Evolutionary conservation across 1,140 invertebrate species (phyloP).

Genomic region (Oedothorax gibbosus): DNA sequence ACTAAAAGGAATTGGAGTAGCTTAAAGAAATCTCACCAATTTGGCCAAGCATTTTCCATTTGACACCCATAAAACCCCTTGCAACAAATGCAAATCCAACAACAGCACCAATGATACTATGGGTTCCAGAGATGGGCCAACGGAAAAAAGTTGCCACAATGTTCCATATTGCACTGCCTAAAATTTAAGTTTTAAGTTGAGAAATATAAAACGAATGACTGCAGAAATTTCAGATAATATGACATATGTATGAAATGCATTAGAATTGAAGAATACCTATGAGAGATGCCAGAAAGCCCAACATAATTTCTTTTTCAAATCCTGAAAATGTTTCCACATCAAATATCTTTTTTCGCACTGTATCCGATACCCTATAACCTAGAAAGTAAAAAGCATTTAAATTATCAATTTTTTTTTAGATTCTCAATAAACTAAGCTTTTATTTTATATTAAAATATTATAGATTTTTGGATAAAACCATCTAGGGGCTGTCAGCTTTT

Average conservation of each 20-base stretch:
- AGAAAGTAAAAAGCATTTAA: no score
- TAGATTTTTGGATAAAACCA: no score
- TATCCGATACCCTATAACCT: constrained; percentile 98
- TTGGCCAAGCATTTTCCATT: constrained; percentile 83
- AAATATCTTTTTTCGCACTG: constrained; percentile 97
- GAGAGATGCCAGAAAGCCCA: constrained; percentile 90
- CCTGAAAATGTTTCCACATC: constrained; percentile 88
- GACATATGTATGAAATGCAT: background rate
- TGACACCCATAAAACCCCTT: constrained; percentile 84
- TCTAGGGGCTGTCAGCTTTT: no score
- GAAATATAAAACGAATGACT: background rate
- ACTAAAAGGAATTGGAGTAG: no score
- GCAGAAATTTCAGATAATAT: background rate
- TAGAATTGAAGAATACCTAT: constrained; percentile 66
- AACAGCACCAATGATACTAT: constrained; percentile 97
- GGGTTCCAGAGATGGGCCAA: constrained; percentile 97
- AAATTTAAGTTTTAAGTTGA: constrained; percentile 34
- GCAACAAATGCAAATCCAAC: constrained; percentile 96
- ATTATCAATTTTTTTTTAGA: no score
- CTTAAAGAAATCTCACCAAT: constrained; percentile 79
- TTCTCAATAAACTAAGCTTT: no score
- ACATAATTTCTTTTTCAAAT: constrained; percentile 86
- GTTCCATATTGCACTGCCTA: constrained; percentile 92
- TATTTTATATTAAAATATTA: no score
- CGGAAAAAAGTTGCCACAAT: constrained; percentile 93